Evolutionary conservation across 2,113 vertebrate species (phyloP).

Genomic region (Engystomops pustulosus): DNA sequence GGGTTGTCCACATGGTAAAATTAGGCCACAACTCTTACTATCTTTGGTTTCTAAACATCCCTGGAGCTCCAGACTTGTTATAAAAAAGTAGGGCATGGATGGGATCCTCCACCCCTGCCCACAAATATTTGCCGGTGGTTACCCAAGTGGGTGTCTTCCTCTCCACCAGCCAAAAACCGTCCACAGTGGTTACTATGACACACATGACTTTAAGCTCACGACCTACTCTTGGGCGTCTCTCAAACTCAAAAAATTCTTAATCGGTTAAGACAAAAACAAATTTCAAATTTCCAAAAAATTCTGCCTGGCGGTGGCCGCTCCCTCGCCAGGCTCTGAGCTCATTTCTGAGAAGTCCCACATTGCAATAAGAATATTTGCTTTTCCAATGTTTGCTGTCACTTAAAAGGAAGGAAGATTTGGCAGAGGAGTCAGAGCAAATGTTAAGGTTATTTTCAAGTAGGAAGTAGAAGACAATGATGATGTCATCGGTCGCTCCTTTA

Average conservation of each 20-base stretch:
- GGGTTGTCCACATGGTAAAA: no score
- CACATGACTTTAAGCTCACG: neutral
- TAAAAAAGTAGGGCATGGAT: no score
- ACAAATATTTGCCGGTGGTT: no score
- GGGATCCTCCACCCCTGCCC: no score
- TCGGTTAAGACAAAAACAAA: neutral
- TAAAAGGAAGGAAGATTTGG: slow-evolving; percentile 59
- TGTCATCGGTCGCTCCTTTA: slow-evolving; percentile 45
- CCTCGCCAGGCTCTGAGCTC: neutral
- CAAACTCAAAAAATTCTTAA: neutral
- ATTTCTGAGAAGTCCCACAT: slow-evolving; percentile 65
- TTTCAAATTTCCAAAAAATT: neutral
- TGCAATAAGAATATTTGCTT: slow-evolving; percentile 24
- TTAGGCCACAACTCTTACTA: no score
- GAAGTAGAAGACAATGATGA: slow-evolving; percentile 63
- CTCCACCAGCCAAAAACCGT: no score
- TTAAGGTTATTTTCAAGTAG: slow-evolving; percentile 68
- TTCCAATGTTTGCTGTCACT: slow-evolving; percentile 41
- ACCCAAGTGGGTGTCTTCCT: no score
- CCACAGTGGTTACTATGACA: neutral
- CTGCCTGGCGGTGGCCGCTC: neutral
- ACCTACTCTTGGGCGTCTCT: neutral
- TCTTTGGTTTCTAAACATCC: no score
- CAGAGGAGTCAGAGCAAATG: slow-evolving; percentile 57
- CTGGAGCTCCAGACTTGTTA: no score